A percentile compares a stretch with the other conserved stretches of the same genome.
phyloP scores from a whole-genome alignment of 1,140 invertebrate species.

The Aphaenogaster floridana region DNA sequence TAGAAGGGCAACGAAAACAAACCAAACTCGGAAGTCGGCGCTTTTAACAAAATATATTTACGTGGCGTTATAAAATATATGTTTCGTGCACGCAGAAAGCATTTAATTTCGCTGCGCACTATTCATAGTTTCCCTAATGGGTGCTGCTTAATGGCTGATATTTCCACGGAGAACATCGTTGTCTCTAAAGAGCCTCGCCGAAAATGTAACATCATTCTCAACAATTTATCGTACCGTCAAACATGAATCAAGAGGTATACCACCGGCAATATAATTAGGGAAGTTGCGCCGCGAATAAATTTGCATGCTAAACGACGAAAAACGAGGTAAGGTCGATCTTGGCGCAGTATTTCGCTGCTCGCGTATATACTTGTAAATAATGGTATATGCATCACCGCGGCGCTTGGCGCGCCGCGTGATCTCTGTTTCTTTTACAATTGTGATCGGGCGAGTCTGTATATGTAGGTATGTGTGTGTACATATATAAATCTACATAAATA shows the following conservation, averaged over 20 bases:
- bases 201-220: conserved; percentile 56
- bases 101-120: conserved; percentile 26
- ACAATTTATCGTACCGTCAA: conserved; percentile 60
- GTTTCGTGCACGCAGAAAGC: conserved; percentile 4
- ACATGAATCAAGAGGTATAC: conserved; percentile 62
- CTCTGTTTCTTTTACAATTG: conserved; percentile 68
- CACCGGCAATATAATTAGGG: conserved; percentile 53
- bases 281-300: conserved; percentile 62
- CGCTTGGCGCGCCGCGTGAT: conserved; percentile 60
- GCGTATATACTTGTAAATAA: conserved; percentile 73
- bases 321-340: conserved; percentile 73
- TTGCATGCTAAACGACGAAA: conserved; percentile 70
- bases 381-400: conserved; percentile 66
- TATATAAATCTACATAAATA: conserved; percentile 69
- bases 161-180: conserved; percentile 35
- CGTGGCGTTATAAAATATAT: conserved; percentile 47
- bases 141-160: conserved; percentile 42
- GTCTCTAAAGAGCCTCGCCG: conserved; percentile 28
- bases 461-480: conserved; percentile 46
- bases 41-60: conserved; percentile 48
- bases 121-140: conserved; percentile 42
- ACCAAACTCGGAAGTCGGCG: conserved; percentile 22
- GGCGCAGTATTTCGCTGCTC: conserved; percentile 76
- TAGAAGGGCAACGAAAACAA: conserved; percentile 41
- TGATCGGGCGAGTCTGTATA: conserved; percentile 67